phyloP scores from a whole-genome alignment of 1,140 invertebrate genomes.

The Mycetomoellerius zeteki region DNA sequence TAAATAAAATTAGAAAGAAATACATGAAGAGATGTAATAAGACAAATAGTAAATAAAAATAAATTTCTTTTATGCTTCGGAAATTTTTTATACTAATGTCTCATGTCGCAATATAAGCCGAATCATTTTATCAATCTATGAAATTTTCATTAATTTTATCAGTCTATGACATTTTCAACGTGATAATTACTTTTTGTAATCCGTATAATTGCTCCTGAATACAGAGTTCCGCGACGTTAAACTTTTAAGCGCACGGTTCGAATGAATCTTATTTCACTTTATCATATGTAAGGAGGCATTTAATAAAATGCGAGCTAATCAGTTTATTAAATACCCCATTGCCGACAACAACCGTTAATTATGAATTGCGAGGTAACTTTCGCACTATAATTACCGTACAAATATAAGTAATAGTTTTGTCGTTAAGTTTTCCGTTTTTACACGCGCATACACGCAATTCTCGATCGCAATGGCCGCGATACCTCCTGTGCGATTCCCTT shows the following conservation, averaged over 20 bases:
- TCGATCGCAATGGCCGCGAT: conserved; percentile 52
- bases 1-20: not conserved
- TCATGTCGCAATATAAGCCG: not conserved
- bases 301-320: conserved; percentile 29
- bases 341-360: conserved; percentile 10
- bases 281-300: conserved; percentile 8
- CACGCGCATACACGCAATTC: not conserved
- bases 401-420: conserved; percentile 32
- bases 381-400: conserved; percentile 31
- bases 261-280: conserved; percentile 8
- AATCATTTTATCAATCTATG: not conserved
- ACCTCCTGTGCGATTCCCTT: conserved; percentile 41
- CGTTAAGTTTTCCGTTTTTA: conserved; percentile 21
- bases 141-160: not conserved
- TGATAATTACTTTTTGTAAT: not conserved
- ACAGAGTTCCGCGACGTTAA: not conserved
- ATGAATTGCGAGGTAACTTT: not conserved
- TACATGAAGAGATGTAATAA: not conserved
- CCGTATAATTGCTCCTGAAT: not conserved
- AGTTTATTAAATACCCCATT: conserved; percentile 15
- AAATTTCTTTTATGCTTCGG: not conserved
- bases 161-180: not conserved
- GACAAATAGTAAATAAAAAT: not conserved
- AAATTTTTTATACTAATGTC: not conserved
- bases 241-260: not conserved